Evolutionary conservation across 1,140 invertebrate species (phyloP).

Genomic region (Cotesia glomerata): DNA sequence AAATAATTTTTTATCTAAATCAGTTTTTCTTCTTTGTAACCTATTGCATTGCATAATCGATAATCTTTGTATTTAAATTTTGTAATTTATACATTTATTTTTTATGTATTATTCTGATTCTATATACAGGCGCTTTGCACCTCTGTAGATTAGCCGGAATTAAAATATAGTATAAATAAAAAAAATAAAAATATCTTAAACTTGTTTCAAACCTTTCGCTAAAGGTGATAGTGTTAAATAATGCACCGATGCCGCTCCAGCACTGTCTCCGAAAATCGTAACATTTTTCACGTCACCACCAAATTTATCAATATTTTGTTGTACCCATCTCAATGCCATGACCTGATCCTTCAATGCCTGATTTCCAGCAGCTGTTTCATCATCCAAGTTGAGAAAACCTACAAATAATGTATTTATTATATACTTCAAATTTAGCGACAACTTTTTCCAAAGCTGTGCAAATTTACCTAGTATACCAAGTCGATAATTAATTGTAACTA

Average conservation of each 20-base stretch:
- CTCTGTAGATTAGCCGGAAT: too few relatives aligned
- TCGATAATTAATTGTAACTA: slow-evolving; percentile 70
- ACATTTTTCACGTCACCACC: slow-evolving; percentile 69
- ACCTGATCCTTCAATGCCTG: slow-evolving; percentile 66
- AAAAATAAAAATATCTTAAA: too few relatives aligned
- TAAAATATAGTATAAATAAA: too few relatives aligned
- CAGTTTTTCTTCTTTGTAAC: too few relatives aligned
- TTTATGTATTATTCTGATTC: too few relatives aligned
- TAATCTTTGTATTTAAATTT: too few relatives aligned
- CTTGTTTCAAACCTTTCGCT: slow-evolving; percentile 32
- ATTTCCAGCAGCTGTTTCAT: slow-evolving; percentile 58
- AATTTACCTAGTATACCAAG: slow-evolving; percentile 33
- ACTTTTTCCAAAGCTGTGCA: too few relatives aligned
- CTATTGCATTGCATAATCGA: too few relatives aligned
- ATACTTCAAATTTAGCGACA: not conserved
- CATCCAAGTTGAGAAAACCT: slow-evolving; percentile 47
- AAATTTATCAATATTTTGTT: slow-evolving; percentile 68
- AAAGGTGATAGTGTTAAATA: slow-evolving; percentile 42
- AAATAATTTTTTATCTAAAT: too few relatives aligned
- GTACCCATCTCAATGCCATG: slow-evolving; percentile 68
- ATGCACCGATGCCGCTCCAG: slow-evolving; percentile 61
- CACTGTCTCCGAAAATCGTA: slow-evolving; percentile 72
- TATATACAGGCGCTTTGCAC: too few relatives aligned
- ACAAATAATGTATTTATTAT: not conserved
- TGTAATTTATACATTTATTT: too few relatives aligned